Conservation (phyloP, 1,140 invertebrate genomes). For the Aphaenogaster rudis region DNA sequence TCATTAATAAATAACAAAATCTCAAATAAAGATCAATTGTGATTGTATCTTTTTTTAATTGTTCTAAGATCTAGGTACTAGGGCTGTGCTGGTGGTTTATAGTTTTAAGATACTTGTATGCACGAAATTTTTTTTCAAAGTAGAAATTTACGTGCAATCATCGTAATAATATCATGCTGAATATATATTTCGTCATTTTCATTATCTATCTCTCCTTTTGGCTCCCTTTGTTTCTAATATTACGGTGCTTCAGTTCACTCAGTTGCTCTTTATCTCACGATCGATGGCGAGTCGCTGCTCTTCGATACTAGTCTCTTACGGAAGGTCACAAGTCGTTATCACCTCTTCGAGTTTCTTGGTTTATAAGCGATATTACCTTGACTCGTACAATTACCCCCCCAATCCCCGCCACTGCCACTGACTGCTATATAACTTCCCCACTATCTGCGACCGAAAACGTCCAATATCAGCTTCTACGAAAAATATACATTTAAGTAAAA, state of each 20-base stretch:
- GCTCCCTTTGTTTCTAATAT: slow-evolving; percentile 51
- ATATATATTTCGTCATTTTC: background rate
- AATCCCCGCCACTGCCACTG: slow-evolving; percentile 46
- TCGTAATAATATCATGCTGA: too few relatives aligned
- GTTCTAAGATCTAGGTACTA: too few relatives aligned
- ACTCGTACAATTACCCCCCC: slow-evolving; percentile 72
- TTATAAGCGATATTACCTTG: slow-evolving; percentile 82
- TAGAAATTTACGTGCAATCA: too few relatives aligned
- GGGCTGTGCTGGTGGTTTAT: too few relatives aligned
- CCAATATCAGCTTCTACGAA: background rate
- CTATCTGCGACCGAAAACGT: slow-evolving; percentile 80
- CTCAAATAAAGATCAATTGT: too few relatives aligned
- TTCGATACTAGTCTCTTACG: slow-evolving; percentile 74
- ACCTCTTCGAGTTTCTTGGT: slow-evolving; percentile 84
- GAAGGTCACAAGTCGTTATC: slow-evolving; percentile 86
- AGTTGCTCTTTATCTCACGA: slow-evolving; percentile 69
- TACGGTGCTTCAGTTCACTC: slow-evolving; percentile 53
- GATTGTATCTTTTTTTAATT: too few relatives aligned
- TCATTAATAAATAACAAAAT: too few relatives aligned
- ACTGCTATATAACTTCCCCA: slow-evolving; percentile 75
- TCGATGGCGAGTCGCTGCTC: slow-evolving; percentile 72
- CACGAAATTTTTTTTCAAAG: too few relatives aligned
- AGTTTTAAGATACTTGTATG: too few relatives aligned
- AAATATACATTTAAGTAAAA: background rate
- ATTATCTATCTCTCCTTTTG: background rate